Evolutionary conservation across 2,888 invertebrate species (phyloP).

Genomic region (Resseliella maxima): DNA sequence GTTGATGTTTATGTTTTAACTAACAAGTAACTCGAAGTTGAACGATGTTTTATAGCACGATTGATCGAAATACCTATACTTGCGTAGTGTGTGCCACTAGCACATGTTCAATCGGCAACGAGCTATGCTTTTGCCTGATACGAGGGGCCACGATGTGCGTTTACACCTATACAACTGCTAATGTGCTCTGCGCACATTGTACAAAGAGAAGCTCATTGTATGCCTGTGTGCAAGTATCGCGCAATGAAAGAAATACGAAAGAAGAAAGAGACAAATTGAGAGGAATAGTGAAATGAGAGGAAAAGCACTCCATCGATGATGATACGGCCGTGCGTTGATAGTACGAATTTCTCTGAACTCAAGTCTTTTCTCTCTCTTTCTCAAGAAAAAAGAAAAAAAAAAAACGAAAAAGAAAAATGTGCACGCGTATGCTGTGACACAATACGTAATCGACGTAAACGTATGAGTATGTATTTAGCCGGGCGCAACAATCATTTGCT

Average conservation of each 20-base stretch:
- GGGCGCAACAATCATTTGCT: slow-evolving; percentile 29
- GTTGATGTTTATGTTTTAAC: slow-evolving; percentile 26
- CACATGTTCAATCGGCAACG: slow-evolving; percentile 18
- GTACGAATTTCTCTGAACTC: slow-evolving; percentile 51
- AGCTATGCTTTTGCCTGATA: background rate
- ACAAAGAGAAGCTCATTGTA: too few relatives aligned
- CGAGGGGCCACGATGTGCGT: background rate
- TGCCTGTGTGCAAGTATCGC: slow-evolving; percentile 32
- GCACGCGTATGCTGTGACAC: slow-evolving; percentile 32
- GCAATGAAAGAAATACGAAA: slow-evolving; percentile 15
- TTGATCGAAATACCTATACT: slow-evolving; percentile 31
- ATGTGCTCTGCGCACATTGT: background rate
- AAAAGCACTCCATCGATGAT: background rate
- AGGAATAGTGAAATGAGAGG: slow-evolving; percentile 5
- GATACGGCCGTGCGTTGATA: slow-evolving; percentile 26
- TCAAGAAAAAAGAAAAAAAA: background rate
- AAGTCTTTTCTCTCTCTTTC: background rate
- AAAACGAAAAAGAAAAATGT: background rate
- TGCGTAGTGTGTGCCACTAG: slow-evolving; percentile 28
- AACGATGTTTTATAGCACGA: slow-evolving; percentile 39
- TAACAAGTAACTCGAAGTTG: slow-evolving; percentile 31
- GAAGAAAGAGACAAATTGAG: too few relatives aligned
- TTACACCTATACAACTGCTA: background rate
- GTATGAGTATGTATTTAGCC: slow-evolving; percentile 26
- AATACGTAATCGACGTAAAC: slow-evolving; percentile 10